Evolutionary conservation across 2,888 invertebrate species (phyloP).

Genomic region (Drosophila melanocephala): DNA sequence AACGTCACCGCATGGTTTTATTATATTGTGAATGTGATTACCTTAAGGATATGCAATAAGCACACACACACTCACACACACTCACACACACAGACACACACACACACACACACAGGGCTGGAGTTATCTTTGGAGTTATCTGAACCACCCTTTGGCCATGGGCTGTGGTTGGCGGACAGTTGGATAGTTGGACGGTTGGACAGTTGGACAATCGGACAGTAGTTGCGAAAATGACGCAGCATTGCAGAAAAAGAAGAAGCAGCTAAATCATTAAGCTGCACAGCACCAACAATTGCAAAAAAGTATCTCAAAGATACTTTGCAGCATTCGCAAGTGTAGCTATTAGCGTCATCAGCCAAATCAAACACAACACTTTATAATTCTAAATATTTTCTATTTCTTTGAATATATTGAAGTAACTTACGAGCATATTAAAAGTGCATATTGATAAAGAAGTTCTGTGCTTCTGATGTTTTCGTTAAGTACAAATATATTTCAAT

Average conservation of each 20-base stretch:
- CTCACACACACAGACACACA: constrained; percentile 1
- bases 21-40: constrained; percentile 83
- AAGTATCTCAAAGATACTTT: constrained; percentile 51
- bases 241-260: background rate
- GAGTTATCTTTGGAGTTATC: constrained; percentile 20
- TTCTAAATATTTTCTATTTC: background rate
- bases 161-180: constrained; percentile 40
- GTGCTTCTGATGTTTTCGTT: background rate
- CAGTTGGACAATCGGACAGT: constrained; percentile 2
- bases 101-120: constrained; percentile 1
- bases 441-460: background rate
- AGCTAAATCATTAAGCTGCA: background rate
- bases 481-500: background rate
- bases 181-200: constrained; percentile 5
- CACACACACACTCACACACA: constrained; percentile 50
- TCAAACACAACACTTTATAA: background rate
- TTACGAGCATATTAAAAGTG: background rate
- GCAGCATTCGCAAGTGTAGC: background rate
- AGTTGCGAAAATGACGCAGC: constrained; percentile 14
- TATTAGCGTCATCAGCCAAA: background rate
- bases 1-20: constrained; percentile 83
- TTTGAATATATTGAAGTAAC: background rate
- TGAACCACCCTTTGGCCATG: constrained; percentile 42
- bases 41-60: constrained; percentile 82
- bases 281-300: constrained; percentile 14